These are phyloP conservation scores for Trachythela sp. DNA, from an alignment of 64 coral and sea anemone genomes.

Conservation along the genomic window DNA sequence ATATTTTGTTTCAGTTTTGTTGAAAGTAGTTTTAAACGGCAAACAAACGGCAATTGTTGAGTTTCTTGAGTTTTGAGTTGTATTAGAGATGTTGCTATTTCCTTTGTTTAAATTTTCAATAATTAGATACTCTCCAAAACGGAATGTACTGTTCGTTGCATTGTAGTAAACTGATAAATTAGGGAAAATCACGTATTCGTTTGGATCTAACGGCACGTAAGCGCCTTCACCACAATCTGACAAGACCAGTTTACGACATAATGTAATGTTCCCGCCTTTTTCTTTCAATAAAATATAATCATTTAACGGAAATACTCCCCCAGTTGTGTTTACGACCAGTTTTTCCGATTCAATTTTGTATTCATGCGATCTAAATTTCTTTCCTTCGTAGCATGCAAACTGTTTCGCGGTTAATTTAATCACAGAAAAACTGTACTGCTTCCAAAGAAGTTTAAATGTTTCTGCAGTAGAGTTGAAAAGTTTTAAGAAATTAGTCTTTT, in stretches of 20 bases:
- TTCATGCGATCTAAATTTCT: not conserved
- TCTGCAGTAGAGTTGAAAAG: not conserved
- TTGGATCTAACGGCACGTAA: not conserved
- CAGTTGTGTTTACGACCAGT: not conserved
- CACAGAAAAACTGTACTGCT: not conserved
- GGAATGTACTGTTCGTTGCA: not conserved
- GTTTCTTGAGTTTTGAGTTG: not conserved
- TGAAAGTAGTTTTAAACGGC: not conserved
- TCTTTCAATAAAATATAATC: not conserved
- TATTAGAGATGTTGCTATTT: not conserved
- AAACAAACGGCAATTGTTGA: not conserved
- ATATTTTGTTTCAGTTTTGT: not conserved
- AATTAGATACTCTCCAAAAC: not conserved
- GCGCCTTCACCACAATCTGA: not conserved
- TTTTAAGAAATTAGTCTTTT: not conserved
- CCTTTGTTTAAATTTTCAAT: not conserved
- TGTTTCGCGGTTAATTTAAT: not conserved
- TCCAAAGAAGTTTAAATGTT: not conserved
- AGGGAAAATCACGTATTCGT: not conserved
- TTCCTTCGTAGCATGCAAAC: not conserved
- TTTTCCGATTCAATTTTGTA: not conserved
- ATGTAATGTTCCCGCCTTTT: not conserved
- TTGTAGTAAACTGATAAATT: not conserved
- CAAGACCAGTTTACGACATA: not conserved
- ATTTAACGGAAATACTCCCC: not conserved